A percentile compares a stretch with the other conserved stretches of the same genome.
These are phyloP conservation scores for Monopis laevigella DNA, from an alignment of 2,888 invertebrate species.

Conservation along the genomic window DNA sequence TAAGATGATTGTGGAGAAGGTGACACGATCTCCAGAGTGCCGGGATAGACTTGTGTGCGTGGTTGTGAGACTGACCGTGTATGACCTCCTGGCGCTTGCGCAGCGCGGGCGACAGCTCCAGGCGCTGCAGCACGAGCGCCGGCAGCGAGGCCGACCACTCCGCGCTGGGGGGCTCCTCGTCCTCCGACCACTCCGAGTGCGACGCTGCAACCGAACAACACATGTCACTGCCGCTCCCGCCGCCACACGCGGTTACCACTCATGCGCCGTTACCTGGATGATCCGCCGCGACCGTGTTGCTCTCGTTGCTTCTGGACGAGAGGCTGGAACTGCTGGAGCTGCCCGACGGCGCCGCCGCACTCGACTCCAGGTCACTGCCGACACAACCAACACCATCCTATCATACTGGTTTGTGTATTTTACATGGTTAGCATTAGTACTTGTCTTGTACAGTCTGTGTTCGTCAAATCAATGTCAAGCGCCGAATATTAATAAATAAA, in stretches of 20 bases:
- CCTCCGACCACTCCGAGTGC: constrained; percentile 56
- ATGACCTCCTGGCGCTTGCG: constrained; percentile 60
- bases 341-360: constrained; percentile 53
- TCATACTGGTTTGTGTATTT: too few species aligned
- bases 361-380: constrained; percentile 59
- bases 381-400: too few species aligned
- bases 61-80: constrained; percentile 52
- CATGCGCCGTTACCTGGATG: constrained; percentile 47
- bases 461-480: too few species aligned
- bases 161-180: constrained; percentile 50
- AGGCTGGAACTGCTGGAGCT: constrained; percentile 61
- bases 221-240: neutral
- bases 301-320: constrained; percentile 60
- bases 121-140: constrained; percentile 39
- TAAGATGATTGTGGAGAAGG: neutral
- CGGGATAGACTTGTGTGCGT: too few species aligned
- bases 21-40: neutral
- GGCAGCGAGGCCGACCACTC: constrained; percentile 57
- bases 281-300: constrained; percentile 53
- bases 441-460: too few species aligned
- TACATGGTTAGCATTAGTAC: too few species aligned
- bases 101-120: constrained; percentile 38
- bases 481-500: too few species aligned
- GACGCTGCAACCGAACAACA: constrained; percentile 28
- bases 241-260: neutral